Percentiles rank a stretch among this genome's conserved stretches.
Conservation (phyloP, 2,113 vertebrate genomes). For the Vireo altiloquus region DNA sequence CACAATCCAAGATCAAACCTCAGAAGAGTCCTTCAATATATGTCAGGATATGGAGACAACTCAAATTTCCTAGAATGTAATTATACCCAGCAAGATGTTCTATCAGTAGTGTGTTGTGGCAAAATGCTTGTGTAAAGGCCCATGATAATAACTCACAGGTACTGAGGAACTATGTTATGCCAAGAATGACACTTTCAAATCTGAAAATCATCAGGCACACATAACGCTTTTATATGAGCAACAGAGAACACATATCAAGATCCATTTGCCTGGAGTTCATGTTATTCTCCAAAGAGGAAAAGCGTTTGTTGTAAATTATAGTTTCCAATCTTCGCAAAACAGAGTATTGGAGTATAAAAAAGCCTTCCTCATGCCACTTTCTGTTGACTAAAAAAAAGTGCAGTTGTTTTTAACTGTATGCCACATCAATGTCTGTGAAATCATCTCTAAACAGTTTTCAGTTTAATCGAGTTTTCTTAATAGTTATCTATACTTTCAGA, state of each 20-base stretch:
- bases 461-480: background rate
- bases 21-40: background rate
- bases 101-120: background rate
- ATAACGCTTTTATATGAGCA: background rate
- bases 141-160: background rate
- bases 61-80: slow-evolving; percentile 16
- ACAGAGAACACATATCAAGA: background rate
- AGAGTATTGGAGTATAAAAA: background rate
- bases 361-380: background rate
- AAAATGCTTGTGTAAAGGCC: background rate
- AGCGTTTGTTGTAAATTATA: background rate
- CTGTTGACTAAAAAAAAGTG: background rate
- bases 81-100: background rate
- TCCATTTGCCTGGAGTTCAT: background rate
- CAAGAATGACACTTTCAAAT: background rate
- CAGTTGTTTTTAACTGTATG: background rate
- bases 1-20: background rate
- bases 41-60: background rate
- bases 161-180: background rate
- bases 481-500: background rate
- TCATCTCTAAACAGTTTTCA: background rate
- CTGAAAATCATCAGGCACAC: background rate
- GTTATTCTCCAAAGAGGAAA: background rate
- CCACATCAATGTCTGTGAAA: background rate
- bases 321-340: background rate